A percentile compares a stretch with the other conserved stretches of the same genome.
phyloP scores from a whole-genome alignment of 2,113 vertebrate species.

The Sinocyclocheilus rhinocerous region DNA sequence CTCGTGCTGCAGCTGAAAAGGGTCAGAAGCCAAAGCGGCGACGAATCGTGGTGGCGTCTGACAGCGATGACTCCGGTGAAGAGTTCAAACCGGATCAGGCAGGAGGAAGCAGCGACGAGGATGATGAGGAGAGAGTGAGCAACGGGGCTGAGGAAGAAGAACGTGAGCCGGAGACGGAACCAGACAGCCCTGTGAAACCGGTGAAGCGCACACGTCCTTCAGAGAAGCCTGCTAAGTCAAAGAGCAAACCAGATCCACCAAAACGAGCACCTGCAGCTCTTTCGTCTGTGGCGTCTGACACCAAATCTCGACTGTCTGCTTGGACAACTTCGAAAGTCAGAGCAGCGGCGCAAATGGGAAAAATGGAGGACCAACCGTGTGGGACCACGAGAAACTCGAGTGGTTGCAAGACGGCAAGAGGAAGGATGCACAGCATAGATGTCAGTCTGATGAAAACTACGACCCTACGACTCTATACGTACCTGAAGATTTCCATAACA shows the following conservation, averaged over 20 bases:
- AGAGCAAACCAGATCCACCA: slow-evolving; percentile 64
- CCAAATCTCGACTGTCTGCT: slow-evolving; percentile 83
- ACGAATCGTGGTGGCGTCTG: slow-evolving; percentile 86
- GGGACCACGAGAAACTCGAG: slow-evolving; percentile 96
- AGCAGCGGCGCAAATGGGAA: slow-evolving; percentile 59
- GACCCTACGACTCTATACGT: slow-evolving; percentile 85
- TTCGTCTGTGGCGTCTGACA: slow-evolving; percentile 70
- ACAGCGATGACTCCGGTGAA: slow-evolving; percentile 86
- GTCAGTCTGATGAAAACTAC: slow-evolving; percentile 81
- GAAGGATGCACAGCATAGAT: slow-evolving; percentile 76
- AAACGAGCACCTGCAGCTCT: slow-evolving; percentile 68
- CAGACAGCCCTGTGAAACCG: slow-evolving; percentile 82
- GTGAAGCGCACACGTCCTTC: slow-evolving; percentile 82
- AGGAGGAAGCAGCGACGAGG: slow-evolving; percentile 83
- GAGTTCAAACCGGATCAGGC: slow-evolving; percentile 91
- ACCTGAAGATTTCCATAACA: slow-evolving; percentile 90
- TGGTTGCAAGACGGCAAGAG: slow-evolving; percentile 91
- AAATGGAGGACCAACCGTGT: slow-evolving; percentile 62
- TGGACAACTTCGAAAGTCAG: slow-evolving; percentile 85
- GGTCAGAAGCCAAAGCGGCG: slow-evolving; percentile 82
- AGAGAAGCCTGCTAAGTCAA: slow-evolving; percentile 70
- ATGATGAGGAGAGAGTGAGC: slow-evolving; percentile 76
- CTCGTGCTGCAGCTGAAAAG: slow-evolving; percentile 63
- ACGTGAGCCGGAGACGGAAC: slow-evolving; percentile 67
- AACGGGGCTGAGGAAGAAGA: slow-evolving; percentile 76